phyloP scores from a whole-genome alignment of 2,797 vertebrate species.

The Vultur gryphus region DNA sequence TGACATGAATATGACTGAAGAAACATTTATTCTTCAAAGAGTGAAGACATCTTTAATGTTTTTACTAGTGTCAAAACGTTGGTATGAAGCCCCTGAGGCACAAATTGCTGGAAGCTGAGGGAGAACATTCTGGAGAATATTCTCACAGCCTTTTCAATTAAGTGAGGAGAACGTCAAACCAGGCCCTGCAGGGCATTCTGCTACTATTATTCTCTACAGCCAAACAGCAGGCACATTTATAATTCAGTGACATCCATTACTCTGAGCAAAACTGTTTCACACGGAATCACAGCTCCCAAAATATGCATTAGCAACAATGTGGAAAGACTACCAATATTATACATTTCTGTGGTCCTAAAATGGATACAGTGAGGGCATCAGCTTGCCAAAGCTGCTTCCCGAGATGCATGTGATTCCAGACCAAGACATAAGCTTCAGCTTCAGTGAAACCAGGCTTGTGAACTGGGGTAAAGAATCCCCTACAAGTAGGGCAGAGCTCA shows the following conservation, averaged over 20 bases:
- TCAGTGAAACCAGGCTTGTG: neutral
- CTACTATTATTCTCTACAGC: slow-evolving; percentile 51
- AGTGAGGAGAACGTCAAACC: neutral
- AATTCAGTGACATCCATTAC: neutral
- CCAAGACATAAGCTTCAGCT: neutral
- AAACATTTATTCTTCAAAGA: slow-evolving; percentile 1
- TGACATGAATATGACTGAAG: neutral
- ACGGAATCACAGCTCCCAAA: neutral
- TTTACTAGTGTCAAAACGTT: neutral
- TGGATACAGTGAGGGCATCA: neutral
- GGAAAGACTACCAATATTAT: neutral
- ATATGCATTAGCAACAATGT: neutral
- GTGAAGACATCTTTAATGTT: neutral
- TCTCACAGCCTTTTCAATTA: slow-evolving; percentile 34
- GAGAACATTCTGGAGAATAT: slow-evolving; percentile 35
- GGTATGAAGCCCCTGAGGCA: slow-evolving; percentile 22
- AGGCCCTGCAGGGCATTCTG: neutral
- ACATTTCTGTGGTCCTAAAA: neutral
- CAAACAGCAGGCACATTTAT: slow-evolving; percentile 28
- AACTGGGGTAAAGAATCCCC: neutral
- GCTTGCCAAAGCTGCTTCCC: neutral
- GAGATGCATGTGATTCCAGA: neutral
- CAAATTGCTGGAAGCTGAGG: slow-evolving; percentile 1
- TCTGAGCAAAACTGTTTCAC: neutral
- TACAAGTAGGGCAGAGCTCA: neutral